phyloP scores from a whole-genome alignment of 2,113 vertebrate genomes.

The Ammospiza nelsoni region DNA sequence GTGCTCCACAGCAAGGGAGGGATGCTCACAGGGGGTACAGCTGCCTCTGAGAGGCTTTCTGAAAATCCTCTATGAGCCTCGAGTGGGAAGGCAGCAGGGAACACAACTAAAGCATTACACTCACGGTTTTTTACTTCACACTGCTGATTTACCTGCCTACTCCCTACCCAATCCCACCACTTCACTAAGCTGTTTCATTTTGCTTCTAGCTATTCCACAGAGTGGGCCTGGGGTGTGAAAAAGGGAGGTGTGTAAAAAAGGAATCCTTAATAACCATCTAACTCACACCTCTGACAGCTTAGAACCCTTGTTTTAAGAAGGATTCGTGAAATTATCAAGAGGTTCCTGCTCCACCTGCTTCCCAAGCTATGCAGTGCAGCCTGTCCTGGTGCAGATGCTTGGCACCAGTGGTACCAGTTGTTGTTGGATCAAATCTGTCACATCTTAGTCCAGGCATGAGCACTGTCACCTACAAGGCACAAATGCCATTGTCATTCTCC shows the following conservation, averaged over 20 bases:
- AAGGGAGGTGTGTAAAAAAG: background rate
- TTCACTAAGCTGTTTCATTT: background rate
- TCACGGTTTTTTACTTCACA: background rate
- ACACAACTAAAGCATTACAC: background rate
- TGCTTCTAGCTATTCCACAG: background rate
- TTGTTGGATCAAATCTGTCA: background rate
- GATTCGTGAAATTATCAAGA: background rate
- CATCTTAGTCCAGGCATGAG: accelerated
- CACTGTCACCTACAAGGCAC: background rate
- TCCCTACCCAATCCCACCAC: background rate
- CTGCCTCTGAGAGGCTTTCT: background rate
- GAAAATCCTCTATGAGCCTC: background rate
- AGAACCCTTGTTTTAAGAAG: background rate
- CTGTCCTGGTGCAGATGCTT: background rate
- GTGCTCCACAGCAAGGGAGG: background rate
- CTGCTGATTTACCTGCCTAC: background rate
- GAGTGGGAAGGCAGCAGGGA: background rate
- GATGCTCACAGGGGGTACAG: background rate
- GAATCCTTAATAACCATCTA: background rate
- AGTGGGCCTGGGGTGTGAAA: background rate
- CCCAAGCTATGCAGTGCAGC: background rate
- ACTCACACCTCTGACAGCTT: background rate
- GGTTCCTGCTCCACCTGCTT: background rate
- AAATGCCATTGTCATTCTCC: background rate
- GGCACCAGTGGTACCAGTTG: background rate